Conservation (phyloP, 1,140 invertebrate species). For the Pogonus chalceus region DNA sequence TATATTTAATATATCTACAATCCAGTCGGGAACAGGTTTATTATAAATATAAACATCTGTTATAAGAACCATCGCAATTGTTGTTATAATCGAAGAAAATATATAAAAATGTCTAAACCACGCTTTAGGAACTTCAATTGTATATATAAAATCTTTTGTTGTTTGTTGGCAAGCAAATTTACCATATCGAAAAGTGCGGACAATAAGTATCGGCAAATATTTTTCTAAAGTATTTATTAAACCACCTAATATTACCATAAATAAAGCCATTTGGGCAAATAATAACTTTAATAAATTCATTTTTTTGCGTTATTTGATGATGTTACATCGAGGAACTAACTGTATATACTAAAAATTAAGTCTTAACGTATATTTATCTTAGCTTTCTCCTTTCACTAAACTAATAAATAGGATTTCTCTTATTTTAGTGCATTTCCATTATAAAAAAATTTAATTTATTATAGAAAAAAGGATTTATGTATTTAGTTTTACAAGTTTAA, state of each 20-base stretch:
- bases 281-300: conserved; percentile 22
- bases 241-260: conserved; percentile 41
- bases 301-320: too few relatives aligned
- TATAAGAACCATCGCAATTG: conserved; percentile 38
- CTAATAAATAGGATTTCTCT: too few relatives aligned
- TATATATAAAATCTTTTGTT: conserved; percentile 37
- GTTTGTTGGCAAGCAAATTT: conserved; percentile 49
- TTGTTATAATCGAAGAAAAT: conserved; percentile 46
- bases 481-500: too few relatives aligned
- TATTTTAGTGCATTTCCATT: too few relatives aligned
- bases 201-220: conserved; percentile 49
- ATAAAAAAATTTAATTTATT: too few relatives aligned
- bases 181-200: conserved; percentile 53
- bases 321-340: too few relatives aligned
- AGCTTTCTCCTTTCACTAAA: too few relatives aligned
- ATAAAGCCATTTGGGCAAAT: conserved; percentile 18
- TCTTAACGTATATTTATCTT: too few relatives aligned
- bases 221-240: conserved; percentile 50
- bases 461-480: too few relatives aligned
- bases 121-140: conserved; percentile 58
- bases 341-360: too few relatives aligned
- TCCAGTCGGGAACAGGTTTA: conserved; percentile 33
- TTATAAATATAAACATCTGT: conserved; percentile 39
- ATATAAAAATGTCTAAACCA: conserved; percentile 68
- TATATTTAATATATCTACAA: conserved; percentile 40